Evolutionary conservation across 2,888 invertebrate genomes (phyloP), one percentile per base, ranked within the genome.

Genomic region (Drosophila subsilvestris): DNA sequence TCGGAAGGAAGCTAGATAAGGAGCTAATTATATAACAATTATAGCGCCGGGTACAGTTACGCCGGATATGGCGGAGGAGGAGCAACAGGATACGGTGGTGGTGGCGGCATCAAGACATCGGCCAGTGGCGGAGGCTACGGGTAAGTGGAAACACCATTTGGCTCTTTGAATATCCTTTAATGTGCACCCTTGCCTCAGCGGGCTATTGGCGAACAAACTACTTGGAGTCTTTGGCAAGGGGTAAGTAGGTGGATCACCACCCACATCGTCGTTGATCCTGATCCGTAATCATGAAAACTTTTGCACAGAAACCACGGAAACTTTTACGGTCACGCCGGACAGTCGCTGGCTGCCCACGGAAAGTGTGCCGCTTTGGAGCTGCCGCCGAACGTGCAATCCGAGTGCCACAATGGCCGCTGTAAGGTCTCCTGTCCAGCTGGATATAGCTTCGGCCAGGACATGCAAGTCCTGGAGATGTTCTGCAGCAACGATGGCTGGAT

Each of bases 401-500:
- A 81, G 48, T 91, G 91, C 57, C 81, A 81, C 5, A 65, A 66
- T 18, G 88, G 79, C n/a, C 80, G 79, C 9, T 91, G 91, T 56
- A 87, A 89, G 48, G 80, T 90, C 0, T 79, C 51, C 6, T 91
- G 91, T 48, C 80, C 78, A 1, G 51, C 74, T n/a, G 80, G 80
- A 8, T 90, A 89, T 54, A 78, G 76, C 32, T 91, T 91, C 20
- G 83, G 90, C 0, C 82, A 80, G 75, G 84, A 86, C 17, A 76
- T 74, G 0, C 80, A 48, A 7, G 42, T 60, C 2, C 63, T 91
- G 17, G 87, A 89, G 32, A 57, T 91, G 68, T 84, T 82, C 25
- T 91, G 91, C 67, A 81, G 90, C 18, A 85, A 84, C 27, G 83
- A 89, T n/a, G 76, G 82, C 12, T 91, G 91, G 91, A 89, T 91